Evolutionary conservation across 2,797 vertebrate genomes (phyloP), one percentile per base, ranked within the genome.

Genomic region (Poliocrania exsul): DNA sequence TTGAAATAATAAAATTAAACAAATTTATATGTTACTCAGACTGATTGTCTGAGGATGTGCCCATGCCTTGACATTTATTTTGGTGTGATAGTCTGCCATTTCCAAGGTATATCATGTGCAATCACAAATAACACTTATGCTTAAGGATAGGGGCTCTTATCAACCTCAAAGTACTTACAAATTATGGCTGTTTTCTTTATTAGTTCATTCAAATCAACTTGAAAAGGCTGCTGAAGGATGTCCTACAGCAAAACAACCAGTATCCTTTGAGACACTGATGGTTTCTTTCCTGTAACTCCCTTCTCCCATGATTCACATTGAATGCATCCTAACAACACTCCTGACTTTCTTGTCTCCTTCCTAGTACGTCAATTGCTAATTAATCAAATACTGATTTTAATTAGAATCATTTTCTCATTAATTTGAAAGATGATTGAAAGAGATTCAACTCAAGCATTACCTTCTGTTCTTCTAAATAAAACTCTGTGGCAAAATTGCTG

Each of bases 341-440:
- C 77, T 71, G 79, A 96, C 31, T 78, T 90, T 24, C 66, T 67
- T 28, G 19, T 54, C 65, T 71, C 66, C 64, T 58, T 75, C 38
- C 16, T 77, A 49, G 40, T 17, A 80, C 65, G 50, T 69, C 67
- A 95, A 26, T 10, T 56, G 62, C n/a, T 67, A 44, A 69, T 86
- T 87, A 91, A 96, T 87, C 82, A 92, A 92, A 73, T 15, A 29
- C 65, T 35, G 56, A 86, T 74, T 88, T 88, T 88, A 82, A 94
- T 58, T 75, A 24, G 80, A 86, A 90, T 57, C 26, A 13, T 72
- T 84, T 81, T 80, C 56, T 82, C 49, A 71, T 90, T 91, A 88
- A 66, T 38, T 56, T 58, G 29, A 60, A 78, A 74, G 46, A 74
- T 70, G 58, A 86, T 29, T 90, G 56, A 70, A 80, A 80, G 56